Percentiles rank a stretch among this genome's conserved stretches.
These are phyloP conservation scores for Stichopus chloronotus DNA, from an alignment of 35 echinoderm and acorn worm species.

Conservation along the genomic window DNA sequence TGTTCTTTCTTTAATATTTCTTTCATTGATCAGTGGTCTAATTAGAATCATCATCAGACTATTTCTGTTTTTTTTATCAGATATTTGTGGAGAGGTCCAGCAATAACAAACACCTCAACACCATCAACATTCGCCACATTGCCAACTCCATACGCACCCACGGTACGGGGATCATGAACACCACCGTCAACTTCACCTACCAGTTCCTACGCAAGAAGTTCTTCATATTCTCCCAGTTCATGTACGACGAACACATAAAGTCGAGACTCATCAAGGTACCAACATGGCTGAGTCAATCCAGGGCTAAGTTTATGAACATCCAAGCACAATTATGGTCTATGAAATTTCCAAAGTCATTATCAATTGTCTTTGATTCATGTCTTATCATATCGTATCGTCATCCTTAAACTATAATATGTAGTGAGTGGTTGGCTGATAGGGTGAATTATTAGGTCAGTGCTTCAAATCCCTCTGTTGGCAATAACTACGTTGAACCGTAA, in stretches of 20 bases:
- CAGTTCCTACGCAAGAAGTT: conserved; percentile 97
- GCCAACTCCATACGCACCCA: conserved; percentile 98
- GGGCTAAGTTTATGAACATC: not conserved
- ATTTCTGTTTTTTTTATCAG: conserved; percentile 18
- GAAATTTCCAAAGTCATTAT: not conserved
- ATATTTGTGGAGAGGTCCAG: conserved; percentile 99
- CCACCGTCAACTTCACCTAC: conserved; percentile 99
- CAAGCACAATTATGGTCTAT: not conserved
- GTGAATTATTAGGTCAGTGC: too few species aligned
- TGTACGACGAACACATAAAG: conserved; percentile 99
- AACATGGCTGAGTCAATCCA: not conserved
- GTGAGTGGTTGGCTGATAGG: too few species aligned
- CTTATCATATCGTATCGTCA: too few species aligned
- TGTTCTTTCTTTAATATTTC: too few species aligned
- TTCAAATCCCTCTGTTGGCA: too few species aligned
- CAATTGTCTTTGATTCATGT: too few species aligned
- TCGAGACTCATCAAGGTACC: conserved; percentile 98
- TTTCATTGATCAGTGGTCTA: too few species aligned
- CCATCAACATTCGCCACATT: conserved; percentile 99
- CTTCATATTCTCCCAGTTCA: conserved; percentile 99
- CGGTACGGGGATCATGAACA: conserved; percentile 99
- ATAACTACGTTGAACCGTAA: too few species aligned
- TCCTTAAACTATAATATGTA: too few species aligned
- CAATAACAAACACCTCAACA: conserved; percentile 99
- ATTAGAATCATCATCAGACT: too few species aligned